Conservation (phyloP, 2,797 vertebrate genomes). For the Dromococcyx pavoninus region DNA sequence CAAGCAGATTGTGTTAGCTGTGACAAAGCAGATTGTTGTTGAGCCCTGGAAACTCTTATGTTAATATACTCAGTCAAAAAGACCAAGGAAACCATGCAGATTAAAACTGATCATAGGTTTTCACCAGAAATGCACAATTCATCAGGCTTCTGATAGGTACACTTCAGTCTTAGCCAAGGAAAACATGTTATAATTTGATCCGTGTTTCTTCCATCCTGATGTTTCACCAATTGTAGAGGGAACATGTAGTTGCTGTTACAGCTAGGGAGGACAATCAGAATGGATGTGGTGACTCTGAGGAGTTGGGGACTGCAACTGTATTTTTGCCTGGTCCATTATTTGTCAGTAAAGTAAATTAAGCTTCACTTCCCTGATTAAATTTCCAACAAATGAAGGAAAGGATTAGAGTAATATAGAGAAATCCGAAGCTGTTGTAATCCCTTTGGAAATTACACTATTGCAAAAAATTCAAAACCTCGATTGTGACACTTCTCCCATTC, state of each 20-base stretch:
- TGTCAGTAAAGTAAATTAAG: constrained; percentile 20
- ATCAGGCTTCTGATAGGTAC: neutral
- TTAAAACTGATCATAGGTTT: neutral
- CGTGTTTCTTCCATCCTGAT: neutral
- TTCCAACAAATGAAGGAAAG: constrained; percentile 5
- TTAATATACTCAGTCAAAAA: neutral
- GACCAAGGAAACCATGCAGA: neutral
- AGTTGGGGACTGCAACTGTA: neutral
- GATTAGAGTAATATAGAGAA: constrained; percentile 7
- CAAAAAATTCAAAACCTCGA: neutral
- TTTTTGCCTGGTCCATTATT: neutral
- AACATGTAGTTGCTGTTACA: neutral
- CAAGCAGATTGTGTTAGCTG: neutral
- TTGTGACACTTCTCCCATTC: neutral
- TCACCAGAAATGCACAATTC: neutral
- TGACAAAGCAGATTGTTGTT: neutral
- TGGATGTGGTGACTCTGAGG: neutral
- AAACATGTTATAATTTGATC: neutral
- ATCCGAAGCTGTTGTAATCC: neutral
- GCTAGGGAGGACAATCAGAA: neutral
- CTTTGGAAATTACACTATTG: neutral
- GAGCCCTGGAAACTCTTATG: neutral
- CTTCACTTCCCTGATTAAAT: constrained; percentile 4
- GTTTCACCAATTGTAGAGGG: neutral
- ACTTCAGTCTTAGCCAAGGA: neutral